phyloP scores from a whole-genome alignment of 2,888 invertebrate species.

The Agapostemon virescens region DNA sequence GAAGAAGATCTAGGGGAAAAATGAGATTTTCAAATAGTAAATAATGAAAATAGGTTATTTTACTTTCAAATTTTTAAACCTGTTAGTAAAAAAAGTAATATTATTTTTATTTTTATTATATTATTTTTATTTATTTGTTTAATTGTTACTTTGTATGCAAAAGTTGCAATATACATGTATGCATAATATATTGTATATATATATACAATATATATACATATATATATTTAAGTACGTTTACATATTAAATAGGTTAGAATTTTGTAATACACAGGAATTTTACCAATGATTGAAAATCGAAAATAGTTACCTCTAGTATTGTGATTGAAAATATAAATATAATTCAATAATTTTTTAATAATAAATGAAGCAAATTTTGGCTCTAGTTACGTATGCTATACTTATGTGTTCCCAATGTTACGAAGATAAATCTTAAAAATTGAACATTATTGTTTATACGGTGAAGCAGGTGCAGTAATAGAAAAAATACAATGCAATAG shows the following conservation, averaged over 20 bases:
- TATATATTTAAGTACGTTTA: neutral
- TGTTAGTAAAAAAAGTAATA: neutral
- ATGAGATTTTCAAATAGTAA: neutral
- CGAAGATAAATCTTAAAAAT: neutral
- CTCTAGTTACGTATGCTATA: neutral
- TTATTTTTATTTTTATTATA: neutral
- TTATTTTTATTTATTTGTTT: neutral
- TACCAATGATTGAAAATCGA: neutral
- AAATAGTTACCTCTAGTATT: neutral
- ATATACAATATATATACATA: too few species aligned
- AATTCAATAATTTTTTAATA: neutral
- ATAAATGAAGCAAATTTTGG: conserved; percentile 5
- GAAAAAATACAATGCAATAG: neutral
- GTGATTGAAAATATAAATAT: neutral
- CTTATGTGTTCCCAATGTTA: conserved; percentile 8
- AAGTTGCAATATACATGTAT: neutral
- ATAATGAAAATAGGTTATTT: neutral
- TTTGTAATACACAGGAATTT: neutral
- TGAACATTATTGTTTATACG: neutral
- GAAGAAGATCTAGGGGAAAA: neutral
- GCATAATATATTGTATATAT: too few species aligned
- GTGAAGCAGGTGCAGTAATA: neutral
- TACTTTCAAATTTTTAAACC: neutral
- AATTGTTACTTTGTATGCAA: neutral
- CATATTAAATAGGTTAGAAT: conserved; percentile 10